phyloP scores from a whole-genome alignment of 2,113 vertebrate genomes.

The Xyrauchen texanus region DNA sequence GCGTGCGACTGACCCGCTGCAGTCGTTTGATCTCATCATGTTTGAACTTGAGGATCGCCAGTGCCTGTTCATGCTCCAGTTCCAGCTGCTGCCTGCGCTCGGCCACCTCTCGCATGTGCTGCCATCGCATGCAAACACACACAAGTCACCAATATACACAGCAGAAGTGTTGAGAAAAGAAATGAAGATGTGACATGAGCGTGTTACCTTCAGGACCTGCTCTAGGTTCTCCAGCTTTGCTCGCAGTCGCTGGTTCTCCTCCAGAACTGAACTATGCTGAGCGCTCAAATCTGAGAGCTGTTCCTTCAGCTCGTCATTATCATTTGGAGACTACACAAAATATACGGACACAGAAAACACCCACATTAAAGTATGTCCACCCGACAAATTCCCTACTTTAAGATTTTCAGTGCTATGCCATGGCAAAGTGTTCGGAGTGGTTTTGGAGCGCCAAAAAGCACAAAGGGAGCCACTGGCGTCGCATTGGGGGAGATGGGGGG shows the following conservation, averaged over 20 bases:
- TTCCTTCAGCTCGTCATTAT: slow-evolving; percentile 92
- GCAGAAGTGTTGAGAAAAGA: no score
- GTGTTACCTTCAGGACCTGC: slow-evolving; percentile 92
- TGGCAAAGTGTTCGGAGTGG: no score
- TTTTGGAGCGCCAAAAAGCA: no score
- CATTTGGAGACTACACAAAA: slow-evolving; percentile 81
- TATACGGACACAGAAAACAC: background rate
- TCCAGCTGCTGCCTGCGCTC: slow-evolving; percentile 97
- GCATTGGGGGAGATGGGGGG: no score
- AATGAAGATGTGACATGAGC: no score
- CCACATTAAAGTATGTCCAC: background rate
- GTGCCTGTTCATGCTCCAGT: slow-evolving; percentile 90
- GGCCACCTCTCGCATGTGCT: slow-evolving; percentile 98
- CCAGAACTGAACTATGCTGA: slow-evolving; percentile 91
- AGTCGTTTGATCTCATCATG: slow-evolving; percentile 92
- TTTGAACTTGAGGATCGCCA: slow-evolving; percentile 91
- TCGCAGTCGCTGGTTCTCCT: slow-evolving; percentile 93
- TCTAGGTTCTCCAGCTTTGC: slow-evolving; percentile 99
- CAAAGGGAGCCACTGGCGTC: no score
- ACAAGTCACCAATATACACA: no score
- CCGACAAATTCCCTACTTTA: no score
- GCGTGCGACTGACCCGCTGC: slow-evolving; percentile 80
- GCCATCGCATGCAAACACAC: slow-evolving; percentile 28
- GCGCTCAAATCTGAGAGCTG: slow-evolving; percentile 88
- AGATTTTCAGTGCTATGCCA: no score